Base-by-base conservation (phyloP, 2,113 vertebrate genomes). In the Rhineura floridana region DNA sequence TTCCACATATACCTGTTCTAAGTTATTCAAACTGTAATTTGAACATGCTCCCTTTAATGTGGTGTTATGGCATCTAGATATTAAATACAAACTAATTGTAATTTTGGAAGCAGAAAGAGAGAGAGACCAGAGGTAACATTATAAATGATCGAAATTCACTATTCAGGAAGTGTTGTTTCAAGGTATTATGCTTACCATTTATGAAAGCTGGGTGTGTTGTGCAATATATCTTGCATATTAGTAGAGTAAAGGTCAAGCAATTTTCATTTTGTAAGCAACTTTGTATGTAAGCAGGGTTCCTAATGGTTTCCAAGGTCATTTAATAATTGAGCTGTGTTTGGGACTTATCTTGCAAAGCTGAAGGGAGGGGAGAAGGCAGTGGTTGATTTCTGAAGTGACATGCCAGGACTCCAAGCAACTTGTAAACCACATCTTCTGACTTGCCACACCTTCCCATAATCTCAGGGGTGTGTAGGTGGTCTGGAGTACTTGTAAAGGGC, bases 321-420 rank as follows among this genome's bases (percentile, higher is more conserved):
- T 83, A 84, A 52, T 78, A 39, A 28, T 88, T 83, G 12, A 8
- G 36, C 78, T 84, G 65, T 78, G 62, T 84, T 13, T 36, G 73
- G n/a, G 73, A 42, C 55, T 85, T 46, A 77, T 48, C 42, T 77
- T 76, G 52, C 6, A 33, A 85, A 77, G 59, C 19, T 46, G 15
- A 65, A 33, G 72, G 17, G 42, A 77, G 55, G 19, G 10, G 48
- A 59, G 42, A 9, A n/a, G 30, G 55, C 9, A 65, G 30, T 46
- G 15, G 39, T 65, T 76, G 36, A 65, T 46, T 77, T 65, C 28
- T 77, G 55, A 62, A 65, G 39, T 44, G 30, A 48, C 42, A 33
- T 25, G 2, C 33, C 19, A 33, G 55, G 19, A 4, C 42, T 36
- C 46, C 39, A 6, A n/a, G 11, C 11, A 46, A 62, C 12, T 3